These are phyloP conservation scores for Caenorhabditis sp. DNA, from an alignment of 2,888 invertebrate genomes.

Conservation along the genomic window DNA sequence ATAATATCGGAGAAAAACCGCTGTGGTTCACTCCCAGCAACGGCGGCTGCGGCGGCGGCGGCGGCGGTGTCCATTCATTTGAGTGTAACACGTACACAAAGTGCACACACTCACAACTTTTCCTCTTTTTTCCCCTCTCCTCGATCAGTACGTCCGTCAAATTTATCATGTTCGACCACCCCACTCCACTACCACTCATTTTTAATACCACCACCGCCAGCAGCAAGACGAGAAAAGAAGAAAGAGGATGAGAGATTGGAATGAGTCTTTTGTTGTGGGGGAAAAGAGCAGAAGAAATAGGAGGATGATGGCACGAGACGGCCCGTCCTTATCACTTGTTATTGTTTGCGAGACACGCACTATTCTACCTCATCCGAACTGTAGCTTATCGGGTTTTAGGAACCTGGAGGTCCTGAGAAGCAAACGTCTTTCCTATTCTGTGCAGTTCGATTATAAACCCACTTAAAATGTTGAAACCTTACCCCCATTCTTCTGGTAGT, in stretches of 20 bases:
- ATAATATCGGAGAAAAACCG: too few species aligned
- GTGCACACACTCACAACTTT: conserved; percentile 15
- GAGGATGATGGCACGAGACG: conserved; percentile 30
- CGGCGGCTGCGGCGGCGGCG: too few species aligned
- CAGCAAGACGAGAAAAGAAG: conserved; percentile 8
- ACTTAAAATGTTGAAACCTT: too few species aligned
- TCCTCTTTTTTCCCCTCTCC: conserved; percentile 1
- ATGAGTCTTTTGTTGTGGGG: conserved; percentile 29
- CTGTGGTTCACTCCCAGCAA: not conserved
- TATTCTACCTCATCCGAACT: conserved; percentile 7
- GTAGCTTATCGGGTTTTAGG: not conserved
- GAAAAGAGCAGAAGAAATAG: not conserved
- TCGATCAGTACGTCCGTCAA: conserved; percentile 7
- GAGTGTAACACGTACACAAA: conserved; percentile 36
- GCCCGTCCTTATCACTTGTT: conserved; percentile 39
- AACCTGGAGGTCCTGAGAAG: not conserved
- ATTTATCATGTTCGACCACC: conserved; percentile 49
- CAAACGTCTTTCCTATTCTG: too few species aligned
- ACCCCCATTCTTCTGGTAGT: too few species aligned
- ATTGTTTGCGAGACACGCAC: conserved; percentile 33
- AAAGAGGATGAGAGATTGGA: not conserved
- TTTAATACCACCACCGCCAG: not conserved
- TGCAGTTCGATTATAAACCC: too few species aligned
- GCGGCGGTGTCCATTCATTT: conserved; percentile 12
- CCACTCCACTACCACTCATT: not conserved